Evolutionary conservation across 2,888 invertebrate species (phyloP).

Genomic region (Pelosia muscerda): DNA sequence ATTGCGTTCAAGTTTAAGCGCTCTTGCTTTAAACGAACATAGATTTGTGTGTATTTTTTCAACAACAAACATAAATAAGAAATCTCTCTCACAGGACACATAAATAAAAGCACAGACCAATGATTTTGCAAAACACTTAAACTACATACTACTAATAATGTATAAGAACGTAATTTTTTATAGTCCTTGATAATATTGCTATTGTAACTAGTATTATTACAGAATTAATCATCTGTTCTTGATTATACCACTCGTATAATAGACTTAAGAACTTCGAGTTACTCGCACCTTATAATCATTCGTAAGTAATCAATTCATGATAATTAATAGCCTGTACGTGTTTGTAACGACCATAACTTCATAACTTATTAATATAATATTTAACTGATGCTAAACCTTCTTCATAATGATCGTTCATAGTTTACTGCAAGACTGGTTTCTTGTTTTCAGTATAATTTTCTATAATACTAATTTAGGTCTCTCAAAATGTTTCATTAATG

Average conservation of each 20-base stretch:
- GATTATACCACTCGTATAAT: slow-evolving; percentile 9
- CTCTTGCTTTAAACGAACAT: too few species aligned
- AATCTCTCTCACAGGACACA: not conserved
- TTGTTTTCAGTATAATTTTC: too few species aligned
- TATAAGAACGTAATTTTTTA: not conserved
- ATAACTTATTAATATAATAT: too few species aligned
- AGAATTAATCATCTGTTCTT: not conserved
- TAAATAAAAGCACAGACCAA: not conserved
- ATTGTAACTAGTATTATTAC: not conserved
- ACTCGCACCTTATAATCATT: slow-evolving; percentile 17
- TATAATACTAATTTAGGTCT: not conserved
- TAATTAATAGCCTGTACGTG: slow-evolving; percentile 8
- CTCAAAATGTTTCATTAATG: not conserved
- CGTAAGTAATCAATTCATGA: slow-evolving; percentile 4
- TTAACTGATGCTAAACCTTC: not conserved
- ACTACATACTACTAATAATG: not conserved
- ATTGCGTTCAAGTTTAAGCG: too few species aligned
- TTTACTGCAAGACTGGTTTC: not conserved
- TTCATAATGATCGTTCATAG: not conserved
- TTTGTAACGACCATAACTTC: not conserved
- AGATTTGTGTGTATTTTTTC: too few species aligned
- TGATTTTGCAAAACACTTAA: not conserved
- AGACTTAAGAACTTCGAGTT: slow-evolving; percentile 1
- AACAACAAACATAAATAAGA: too few species aligned
- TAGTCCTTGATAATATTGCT: not conserved